Conservation (phyloP, 2,888 invertebrate genomes). For the Aproaerema taeniolella region DNA sequence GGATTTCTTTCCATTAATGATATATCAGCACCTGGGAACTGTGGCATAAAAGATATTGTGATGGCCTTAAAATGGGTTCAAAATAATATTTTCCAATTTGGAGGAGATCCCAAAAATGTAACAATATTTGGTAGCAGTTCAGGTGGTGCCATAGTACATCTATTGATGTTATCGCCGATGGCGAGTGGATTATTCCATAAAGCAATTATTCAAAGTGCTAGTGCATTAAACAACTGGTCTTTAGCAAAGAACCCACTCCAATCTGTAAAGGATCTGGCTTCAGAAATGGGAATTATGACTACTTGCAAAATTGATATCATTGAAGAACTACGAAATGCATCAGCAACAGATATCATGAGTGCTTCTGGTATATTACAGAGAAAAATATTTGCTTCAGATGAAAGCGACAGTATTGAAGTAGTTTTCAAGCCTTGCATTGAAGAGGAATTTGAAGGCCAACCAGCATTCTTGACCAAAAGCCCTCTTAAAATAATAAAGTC, state of each 20-base stretch:
- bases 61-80: constrained; percentile 66
- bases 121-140: constrained; percentile 68
- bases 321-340: constrained; percentile 41
- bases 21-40: constrained; percentile 61
- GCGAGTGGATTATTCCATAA: constrained; percentile 65
- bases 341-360: constrained; percentile 42
- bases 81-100: constrained; percentile 55
- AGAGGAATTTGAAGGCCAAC: constrained; percentile 59
- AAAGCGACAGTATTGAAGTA: constrained; percentile 39
- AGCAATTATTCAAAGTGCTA: constrained; percentile 63
- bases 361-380: constrained; percentile 24
- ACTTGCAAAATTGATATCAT: constrained; percentile 45
- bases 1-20: constrained; percentile 65
- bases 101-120: constrained; percentile 64
- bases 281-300: constrained; percentile 42
- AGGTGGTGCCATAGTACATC: constrained; percentile 64
- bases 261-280: constrained; percentile 42
- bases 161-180: constrained; percentile 68
- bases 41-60: constrained; percentile 64
- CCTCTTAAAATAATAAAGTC: constrained; percentile 55
- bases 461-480: constrained; percentile 56
- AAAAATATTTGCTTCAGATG: constrained; percentile 17
- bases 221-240: constrained; percentile 61
- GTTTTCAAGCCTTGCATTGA: constrained; percentile 64
- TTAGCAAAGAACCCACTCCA: constrained; percentile 50